Evolutionary conservation across 2,797 vertebrate genomes (phyloP).

Genomic region (Siniperca scherzeri): DNA sequence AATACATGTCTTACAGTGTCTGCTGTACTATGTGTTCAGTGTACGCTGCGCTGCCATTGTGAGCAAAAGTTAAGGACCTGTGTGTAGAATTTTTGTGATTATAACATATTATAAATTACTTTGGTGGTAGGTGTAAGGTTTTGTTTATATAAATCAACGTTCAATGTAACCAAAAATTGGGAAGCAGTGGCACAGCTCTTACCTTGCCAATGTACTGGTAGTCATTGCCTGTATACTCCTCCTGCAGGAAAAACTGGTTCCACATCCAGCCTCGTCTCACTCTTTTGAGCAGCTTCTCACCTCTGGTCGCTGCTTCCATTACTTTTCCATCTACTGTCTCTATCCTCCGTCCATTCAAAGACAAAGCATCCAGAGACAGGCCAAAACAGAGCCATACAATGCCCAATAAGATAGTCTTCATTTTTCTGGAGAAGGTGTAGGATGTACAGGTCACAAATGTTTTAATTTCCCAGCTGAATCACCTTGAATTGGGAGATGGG

Average conservation of each 20-base stretch:
- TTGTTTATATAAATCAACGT: neutral
- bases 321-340: conserved; percentile 6
- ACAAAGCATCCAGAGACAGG: conserved; percentile 63
- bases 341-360: conserved; percentile 80
- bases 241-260: conserved; percentile 98
- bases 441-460: conserved; percentile 27
- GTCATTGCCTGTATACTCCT: conserved; percentile 95
- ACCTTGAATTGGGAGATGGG: conserved; percentile 37
- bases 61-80: neutral
- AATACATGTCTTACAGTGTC: conserved; percentile 7
- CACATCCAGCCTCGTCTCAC: conserved; percentile 97
- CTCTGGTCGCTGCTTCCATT: conserved; percentile 10
- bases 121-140: neutral
- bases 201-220: conserved; percentile 98
- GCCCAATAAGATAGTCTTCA: conserved; percentile 74
- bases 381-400: conserved; percentile 69
- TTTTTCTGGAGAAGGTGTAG: conserved; percentile 43
- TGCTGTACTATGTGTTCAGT: neutral
- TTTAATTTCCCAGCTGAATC: conserved; percentile 75
- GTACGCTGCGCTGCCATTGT: neutral
- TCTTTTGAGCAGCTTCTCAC: conserved; percentile 82
- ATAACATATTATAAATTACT: neutral
- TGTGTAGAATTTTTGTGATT: neutral
- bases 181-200: conserved; percentile 25
- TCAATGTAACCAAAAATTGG: neutral